Evolutionary conservation across 2,113 vertebrate genomes (phyloP), one percentile per base, ranked within the genome.

Genomic region (Alethe castanea): DNA sequence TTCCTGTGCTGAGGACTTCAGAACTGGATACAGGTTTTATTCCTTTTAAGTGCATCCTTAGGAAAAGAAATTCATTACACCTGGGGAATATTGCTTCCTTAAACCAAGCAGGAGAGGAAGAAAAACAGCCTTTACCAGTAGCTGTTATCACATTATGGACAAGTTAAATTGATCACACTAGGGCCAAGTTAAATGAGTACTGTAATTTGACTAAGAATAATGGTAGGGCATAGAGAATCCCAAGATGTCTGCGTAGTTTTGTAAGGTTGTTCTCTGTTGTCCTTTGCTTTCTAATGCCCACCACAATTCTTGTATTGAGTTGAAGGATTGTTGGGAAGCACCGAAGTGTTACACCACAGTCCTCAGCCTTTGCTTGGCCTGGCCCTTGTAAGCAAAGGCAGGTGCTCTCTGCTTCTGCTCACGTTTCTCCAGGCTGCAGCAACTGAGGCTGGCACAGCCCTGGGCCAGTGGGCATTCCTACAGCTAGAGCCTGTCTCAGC

Each of bases 381-480:
- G 54, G 17, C 38, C 48, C 71, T 48, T 70, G 12, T 33, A 48
- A 83, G 67, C 0, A 2, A 83, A 72, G 14, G 16, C 20, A 25
- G 11, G 2, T 23, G 7, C 33, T 48, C 26, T 77, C 36, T 65
- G 59, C 59, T n/a, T 69, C 31, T 89, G 72, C 48, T 76, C 11
- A 3, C 2, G 0, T 36, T 72, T 78, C 33, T 73, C 50, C 36
- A 17, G 20, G 45, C 42, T 54, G 48, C 61, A 31, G 7, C 16
- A 54, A 3, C 29, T n/a, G 74, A 18, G 48, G 42, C 22, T 62
- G 11, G 19, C 11, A 23, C 87, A 86, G 8, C 53, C 72, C 31
- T 60, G 8, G 65, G 47, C 36, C 61, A 2, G 1, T 24, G 65
- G 40, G 7, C 0, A 0, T 38, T 54, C 14, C 25, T 40, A 3